A percentile compares a stretch with the other conserved stretches of the same genome.
Evolutionary conservation across 30 jellyfish, hydroid and myxozoan species (phyloP).

Genomic region (Aurelia aurita): DNA sequence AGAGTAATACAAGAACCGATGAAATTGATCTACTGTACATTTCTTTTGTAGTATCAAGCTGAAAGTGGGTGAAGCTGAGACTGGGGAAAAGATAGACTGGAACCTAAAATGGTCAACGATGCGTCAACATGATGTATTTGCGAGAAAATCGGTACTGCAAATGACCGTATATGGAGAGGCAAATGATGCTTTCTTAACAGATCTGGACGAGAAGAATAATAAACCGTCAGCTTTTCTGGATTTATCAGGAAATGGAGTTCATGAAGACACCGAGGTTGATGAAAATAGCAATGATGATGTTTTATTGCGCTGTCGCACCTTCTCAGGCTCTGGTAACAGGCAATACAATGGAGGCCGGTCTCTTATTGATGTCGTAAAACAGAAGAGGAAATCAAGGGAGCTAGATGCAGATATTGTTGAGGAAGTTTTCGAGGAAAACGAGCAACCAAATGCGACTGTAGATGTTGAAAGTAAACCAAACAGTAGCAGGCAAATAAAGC

Average conservation of each 20-base stretch:
- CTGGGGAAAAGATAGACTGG: neutral
- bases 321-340: slow-evolving; percentile 1
- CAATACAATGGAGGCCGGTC: neutral
- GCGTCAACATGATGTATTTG: neutral
- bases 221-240: neutral
- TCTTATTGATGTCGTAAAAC: slow-evolving; percentile 26
- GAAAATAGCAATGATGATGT: slow-evolving; percentile 1
- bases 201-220: neutral
- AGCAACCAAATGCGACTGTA: neutral
- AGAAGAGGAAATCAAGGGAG: neutral
- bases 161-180: slow-evolving; percentile 29
- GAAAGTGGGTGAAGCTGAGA: neutral
- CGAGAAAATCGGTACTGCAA: slow-evolving; percentile 2
- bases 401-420: neutral
- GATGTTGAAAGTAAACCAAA: too few species aligned
- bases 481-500: too few species aligned
- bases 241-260: neutral
- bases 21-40: neutral
- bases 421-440: neutral
- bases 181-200: slow-evolving; percentile 9
- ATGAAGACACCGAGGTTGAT: slow-evolving; percentile 9
- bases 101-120: slow-evolving; percentile 12
- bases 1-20: too few species aligned
- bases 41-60: neutral
- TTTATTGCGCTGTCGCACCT: slow-evolving; percentile 24